These are phyloP conservation scores for Lasioglossum vierecki DNA, from an alignment of 2,888 invertebrate genomes.

Conservation along the genomic window DNA sequence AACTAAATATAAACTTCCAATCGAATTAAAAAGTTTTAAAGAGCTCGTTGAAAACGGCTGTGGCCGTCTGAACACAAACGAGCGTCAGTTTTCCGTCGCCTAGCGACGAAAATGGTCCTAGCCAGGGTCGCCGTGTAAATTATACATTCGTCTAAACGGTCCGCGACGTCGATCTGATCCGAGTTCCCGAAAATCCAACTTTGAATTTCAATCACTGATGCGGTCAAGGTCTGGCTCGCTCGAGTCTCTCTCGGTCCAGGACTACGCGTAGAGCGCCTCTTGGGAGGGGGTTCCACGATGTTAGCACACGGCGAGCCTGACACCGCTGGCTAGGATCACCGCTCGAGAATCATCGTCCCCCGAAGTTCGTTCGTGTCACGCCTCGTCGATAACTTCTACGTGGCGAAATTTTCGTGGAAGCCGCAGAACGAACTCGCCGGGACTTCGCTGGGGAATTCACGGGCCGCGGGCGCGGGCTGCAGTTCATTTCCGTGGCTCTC, in stretches of 20 bases:
- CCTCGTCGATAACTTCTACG: slow-evolving; percentile 31
- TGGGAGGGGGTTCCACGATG: background rate
- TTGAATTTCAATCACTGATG: slow-evolving; percentile 75
- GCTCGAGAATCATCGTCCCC: background rate
- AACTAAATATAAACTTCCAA: too few species aligned
- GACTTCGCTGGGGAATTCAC: slow-evolving; percentile 20
- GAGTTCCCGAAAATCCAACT: slow-evolving; percentile 71
- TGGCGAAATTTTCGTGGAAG: slow-evolving; percentile 29
- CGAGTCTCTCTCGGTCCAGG: slow-evolving; percentile 49
- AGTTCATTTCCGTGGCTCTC: slow-evolving; percentile 28
- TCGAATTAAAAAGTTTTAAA: too few species aligned
- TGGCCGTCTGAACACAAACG: background rate
- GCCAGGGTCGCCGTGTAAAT: slow-evolving; percentile 71
- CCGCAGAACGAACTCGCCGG: slow-evolving; percentile 1
- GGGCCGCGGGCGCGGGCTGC: background rate
- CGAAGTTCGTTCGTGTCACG: slow-evolving; percentile 14
- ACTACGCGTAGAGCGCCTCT: background rate
- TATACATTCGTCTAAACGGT: slow-evolving; percentile 74
- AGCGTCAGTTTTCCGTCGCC: slow-evolving; percentile 14
- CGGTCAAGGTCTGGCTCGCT: slow-evolving; percentile 70
- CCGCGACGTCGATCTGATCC: slow-evolving; percentile 70
- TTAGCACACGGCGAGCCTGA: background rate
- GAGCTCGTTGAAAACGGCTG: too few species aligned
- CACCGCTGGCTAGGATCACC: slow-evolving; percentile 1
- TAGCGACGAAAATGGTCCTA: slow-evolving; percentile 52